phyloP scores from a whole-genome alignment of 2,888 invertebrate genomes.

The Tyria jacobaeae region DNA sequence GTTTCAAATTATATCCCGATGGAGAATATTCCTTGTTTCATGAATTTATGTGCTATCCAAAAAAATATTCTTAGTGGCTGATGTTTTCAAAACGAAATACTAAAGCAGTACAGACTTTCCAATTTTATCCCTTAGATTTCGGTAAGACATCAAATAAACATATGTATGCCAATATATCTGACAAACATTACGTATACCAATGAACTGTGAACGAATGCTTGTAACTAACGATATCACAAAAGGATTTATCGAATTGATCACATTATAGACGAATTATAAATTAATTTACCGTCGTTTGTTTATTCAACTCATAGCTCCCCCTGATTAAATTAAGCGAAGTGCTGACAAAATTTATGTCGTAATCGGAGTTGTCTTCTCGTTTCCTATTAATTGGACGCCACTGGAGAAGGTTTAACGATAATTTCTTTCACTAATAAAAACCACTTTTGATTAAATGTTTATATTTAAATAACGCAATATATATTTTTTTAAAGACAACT shows the following conservation, averaged over 20 bases:
- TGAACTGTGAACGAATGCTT: not conserved
- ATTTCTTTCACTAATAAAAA: slow-evolving; percentile 60
- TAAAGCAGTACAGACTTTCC: no score
- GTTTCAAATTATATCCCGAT: no score
- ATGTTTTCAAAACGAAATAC: no score
- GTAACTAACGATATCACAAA: not conserved
- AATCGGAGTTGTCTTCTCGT: slow-evolving; percentile 67
- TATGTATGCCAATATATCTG: no score
- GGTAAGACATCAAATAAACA: no score
- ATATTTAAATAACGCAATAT: slow-evolving; percentile 25
- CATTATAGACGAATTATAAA: slow-evolving; percentile 27
- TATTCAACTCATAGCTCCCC: slow-evolving; percentile 55
- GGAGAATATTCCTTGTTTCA: no score
- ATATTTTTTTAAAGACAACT: not conserved
- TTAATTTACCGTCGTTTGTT: slow-evolving; percentile 54
- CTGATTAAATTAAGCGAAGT: slow-evolving; percentile 66
- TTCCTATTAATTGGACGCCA: slow-evolving; percentile 73
- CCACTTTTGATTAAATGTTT: slow-evolving; percentile 46
- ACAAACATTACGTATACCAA: not conserved
- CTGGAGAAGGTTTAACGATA: slow-evolving; percentile 63
- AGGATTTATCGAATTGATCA: slow-evolving; percentile 18
- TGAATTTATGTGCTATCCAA: no score
- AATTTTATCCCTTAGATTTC: no score
- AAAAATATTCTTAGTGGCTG: no score
- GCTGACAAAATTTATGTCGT: slow-evolving; percentile 69